Evolutionary conservation across 1,140 invertebrate genomes (phyloP), one percentile per base, ranked within the genome.

Genomic region (Drosophila busckii): DNA sequence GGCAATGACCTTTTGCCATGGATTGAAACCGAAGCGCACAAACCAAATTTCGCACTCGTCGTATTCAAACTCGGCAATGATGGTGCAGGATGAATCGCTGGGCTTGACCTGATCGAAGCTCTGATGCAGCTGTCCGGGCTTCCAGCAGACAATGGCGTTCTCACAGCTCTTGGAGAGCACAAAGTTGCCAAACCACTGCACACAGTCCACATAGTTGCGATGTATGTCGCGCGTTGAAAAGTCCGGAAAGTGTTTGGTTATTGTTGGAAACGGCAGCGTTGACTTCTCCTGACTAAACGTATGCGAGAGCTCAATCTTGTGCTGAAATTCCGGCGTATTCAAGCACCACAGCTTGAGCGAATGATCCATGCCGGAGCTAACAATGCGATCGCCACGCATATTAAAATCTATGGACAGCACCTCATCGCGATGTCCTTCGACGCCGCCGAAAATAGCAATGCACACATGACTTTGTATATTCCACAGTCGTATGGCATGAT

Each of bases 21-120:
- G 95, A 89, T 98, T 97, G 86, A 98, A 93, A 0, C 95, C 95
- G 87, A 99, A 98, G 40, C 97, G 89, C 69, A 99, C 96, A 88
- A 98, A 99, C 97, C 97, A 99, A 69, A 99, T 98, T 82, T 98
- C 97, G 88, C 96, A 98, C 67, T 98, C 96, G 73, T 96, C 96
- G 75, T 96, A 97, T 55, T 98, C 95, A 88, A 98, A 98, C 22
- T 95, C 89, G 73, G 97, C 95, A 19, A 99, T 91, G 13, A 87
- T 83, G 1, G 86, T 85, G 45, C 75, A 76, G 13, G 86, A 78
- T 2, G 85, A 82, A 38, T 86, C 85, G 26, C 75, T 86, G 3
- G 73, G 76, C 23, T 82, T 86, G 0, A 84, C 55, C 28, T 78
- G 61, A 12, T 82, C 66, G 8, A 80, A 61, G 10, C 44, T 70